Evolutionary conservation across 1,140 invertebrate genomes (phyloP).

Genomic region (Bradysia coprophila): DNA sequence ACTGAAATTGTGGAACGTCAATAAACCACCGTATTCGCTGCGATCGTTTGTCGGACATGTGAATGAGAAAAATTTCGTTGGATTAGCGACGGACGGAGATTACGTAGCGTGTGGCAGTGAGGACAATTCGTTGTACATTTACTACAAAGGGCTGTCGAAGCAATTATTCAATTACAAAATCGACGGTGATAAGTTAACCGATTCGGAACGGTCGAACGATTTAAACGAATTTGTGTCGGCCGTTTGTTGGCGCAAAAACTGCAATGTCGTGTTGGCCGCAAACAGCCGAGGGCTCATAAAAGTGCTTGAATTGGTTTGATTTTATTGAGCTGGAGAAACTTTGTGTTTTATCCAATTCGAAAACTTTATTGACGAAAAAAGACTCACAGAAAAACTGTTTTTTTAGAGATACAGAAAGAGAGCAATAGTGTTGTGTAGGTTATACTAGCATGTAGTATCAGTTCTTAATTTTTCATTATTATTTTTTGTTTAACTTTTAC

Average conservation of each 20-base stretch:
- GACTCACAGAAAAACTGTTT: no score
- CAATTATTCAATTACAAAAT: conserved; percentile 52
- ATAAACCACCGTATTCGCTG: conserved; percentile 53
- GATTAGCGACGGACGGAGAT: conserved; percentile 85
- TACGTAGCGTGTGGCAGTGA: conserved; percentile 93
- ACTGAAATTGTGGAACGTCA: conserved; percentile 84
- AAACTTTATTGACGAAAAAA: neutral
- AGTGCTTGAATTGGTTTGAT: conserved; percentile 56
- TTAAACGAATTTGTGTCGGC: conserved; percentile 89
- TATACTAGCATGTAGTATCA: no score
- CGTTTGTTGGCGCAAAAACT: conserved; percentile 73
- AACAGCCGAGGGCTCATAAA: conserved; percentile 92
- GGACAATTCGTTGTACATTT: conserved; percentile 87
- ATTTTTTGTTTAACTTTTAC: no score
- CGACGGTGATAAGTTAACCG: conserved; percentile 58
- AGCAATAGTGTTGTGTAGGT: no score
- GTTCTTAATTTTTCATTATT: no score
- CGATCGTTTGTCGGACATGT: conserved; percentile 82
- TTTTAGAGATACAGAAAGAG: no score
- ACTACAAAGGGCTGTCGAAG: conserved; percentile 80
- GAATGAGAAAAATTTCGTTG: conserved; percentile 96
- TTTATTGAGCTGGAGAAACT: conserved; percentile 15
- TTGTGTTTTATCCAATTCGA: conserved; percentile 9
- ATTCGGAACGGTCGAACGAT: conserved; percentile 64
- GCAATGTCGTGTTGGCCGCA: conserved; percentile 79